Evolutionary conservation across 2,888 invertebrate genomes (phyloP).

Genomic region (Lasioglossum marginatum): DNA sequence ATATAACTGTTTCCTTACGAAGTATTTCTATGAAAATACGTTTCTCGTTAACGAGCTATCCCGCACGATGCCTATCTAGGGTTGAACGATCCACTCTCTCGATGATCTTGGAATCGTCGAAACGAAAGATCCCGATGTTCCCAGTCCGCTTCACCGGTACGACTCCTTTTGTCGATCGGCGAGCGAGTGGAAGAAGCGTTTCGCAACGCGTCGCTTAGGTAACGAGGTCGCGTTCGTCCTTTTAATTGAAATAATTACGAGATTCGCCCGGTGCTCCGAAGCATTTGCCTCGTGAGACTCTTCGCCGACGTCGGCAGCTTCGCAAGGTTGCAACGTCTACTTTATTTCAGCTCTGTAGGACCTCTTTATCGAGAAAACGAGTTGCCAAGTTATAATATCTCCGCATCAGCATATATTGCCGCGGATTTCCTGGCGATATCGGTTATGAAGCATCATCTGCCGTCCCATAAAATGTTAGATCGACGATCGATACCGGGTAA

Average conservation of each 20-base stretch:
- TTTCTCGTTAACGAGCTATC: neutral
- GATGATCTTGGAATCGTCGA: conserved; percentile 14
- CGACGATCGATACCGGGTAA: neutral
- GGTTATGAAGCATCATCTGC: neutral
- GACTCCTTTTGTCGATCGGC: conserved; percentile 21
- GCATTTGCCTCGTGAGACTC: neutral
- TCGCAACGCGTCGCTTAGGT: conserved; percentile 22
- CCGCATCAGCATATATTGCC: neutral
- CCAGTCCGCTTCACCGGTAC: neutral
- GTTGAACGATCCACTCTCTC: conserved; percentile 38
- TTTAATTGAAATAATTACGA: conserved; percentile 32
- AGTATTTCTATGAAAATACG: neutral
- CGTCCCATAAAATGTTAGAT: conserved; percentile 3
- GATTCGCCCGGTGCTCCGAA: neutral
- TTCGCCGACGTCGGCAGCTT: neutral
- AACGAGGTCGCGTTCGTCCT: neutral
- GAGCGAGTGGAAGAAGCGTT: conserved; percentile 21
- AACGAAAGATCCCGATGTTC: neutral
- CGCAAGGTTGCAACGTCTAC: neutral
- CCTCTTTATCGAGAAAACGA: neutral
- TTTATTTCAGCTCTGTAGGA: neutral
- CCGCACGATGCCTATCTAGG: neutral
- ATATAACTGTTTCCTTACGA: neutral
- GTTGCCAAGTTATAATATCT: neutral
- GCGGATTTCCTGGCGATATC: neutral